Evolutionary conservation across 2,113 vertebrate genomes (phyloP), one percentile per base, ranked within the genome.

Genomic region (Vulpes vulpes): DNA sequence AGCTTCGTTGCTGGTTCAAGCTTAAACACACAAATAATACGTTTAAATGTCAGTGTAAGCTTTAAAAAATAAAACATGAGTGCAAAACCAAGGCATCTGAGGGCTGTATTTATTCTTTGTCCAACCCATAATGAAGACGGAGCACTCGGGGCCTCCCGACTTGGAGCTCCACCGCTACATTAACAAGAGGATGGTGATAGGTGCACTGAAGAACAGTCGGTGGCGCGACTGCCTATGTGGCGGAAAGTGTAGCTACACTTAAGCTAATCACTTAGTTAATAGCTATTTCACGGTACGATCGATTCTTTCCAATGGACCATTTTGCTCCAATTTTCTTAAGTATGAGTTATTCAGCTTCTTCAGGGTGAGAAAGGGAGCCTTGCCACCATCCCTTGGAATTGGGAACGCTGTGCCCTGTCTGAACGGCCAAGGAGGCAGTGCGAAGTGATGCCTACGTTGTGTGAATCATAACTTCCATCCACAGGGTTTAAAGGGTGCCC

Each of bases 181-280:
- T 16, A 65, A 7, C 20, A n/a, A 49, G 16, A 38, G 49, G n/a
- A 35, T 16, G 0, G n/a, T 6, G 15, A 51, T 30, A 25, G 30
- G 43, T 27, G 30, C 25, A 23, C 14, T 3, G 25, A 78, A 30
- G 43, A 78, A 51, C 1, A 27, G 27, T 55, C 32, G 9, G 17
- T 55, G 51, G 51, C 32, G 5, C 27, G n/a, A 11, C 11, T 32
- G 20, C 14, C 12, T 38, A 2, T 8, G 15, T 2, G 0, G 15
- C 19, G 14, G 32, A 11, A 38, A 7, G 92, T 15, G 19, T 22
- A 80, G 5, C 15, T 83, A 19, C 38, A 7, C 49, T 35, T 20
- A 43, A 76, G 35, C 9, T 67, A 59, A 59, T 22, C 73, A 51
- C 55, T 95, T 86, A 65, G 1, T 49, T 79, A 64, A 65, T 19